These are phyloP conservation scores for Drosophila phalerata DNA, from an alignment of 2,888 invertebrate species.

Conservation along the genomic window DNA sequence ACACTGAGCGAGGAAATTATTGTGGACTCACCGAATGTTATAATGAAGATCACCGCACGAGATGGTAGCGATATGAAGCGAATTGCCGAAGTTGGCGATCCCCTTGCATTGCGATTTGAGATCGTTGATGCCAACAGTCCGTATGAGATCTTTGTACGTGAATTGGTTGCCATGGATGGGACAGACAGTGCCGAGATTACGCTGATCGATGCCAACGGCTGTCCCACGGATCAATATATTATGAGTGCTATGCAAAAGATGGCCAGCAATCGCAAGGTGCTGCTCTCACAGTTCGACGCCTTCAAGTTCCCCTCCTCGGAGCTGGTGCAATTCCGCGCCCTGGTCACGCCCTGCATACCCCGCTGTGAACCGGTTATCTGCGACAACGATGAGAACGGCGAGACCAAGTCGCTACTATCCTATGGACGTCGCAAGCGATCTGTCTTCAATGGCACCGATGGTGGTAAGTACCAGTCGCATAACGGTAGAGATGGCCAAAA, in stretches of 20 bases:
- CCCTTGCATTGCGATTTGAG: slow-evolving; percentile 95
- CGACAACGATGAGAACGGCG: slow-evolving; percentile 93
- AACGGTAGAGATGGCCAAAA: slow-evolving; percentile 40
- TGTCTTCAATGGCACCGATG: slow-evolving; percentile 86
- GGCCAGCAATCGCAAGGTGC: slow-evolving; percentile 91
- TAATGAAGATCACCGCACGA: slow-evolving; percentile 95
- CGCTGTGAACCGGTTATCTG: slow-evolving; percentile 96
- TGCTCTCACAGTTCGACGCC: slow-evolving; percentile 96
- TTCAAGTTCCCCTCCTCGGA: slow-evolving; percentile 98
- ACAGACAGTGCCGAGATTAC: slow-evolving; percentile 96
- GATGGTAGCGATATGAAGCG: slow-evolving; percentile 93
- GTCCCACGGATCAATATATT: slow-evolving; percentile 97
- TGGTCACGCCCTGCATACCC: slow-evolving; percentile 97
- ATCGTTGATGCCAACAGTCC: slow-evolving; percentile 96
- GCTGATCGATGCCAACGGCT: slow-evolving; percentile 95
- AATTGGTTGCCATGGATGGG: slow-evolving; percentile 97
- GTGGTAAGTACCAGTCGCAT: slow-evolving; percentile 77
- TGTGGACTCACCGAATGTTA: slow-evolving; percentile 96
- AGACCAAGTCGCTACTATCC: slow-evolving; percentile 92
- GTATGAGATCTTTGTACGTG: slow-evolving; percentile 97
- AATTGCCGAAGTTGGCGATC: slow-evolving; percentile 96
- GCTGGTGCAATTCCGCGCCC: slow-evolving; percentile 96
- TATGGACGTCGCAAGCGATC: slow-evolving; percentile 92
- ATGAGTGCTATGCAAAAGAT: slow-evolving; percentile 97
- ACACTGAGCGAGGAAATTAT: slow-evolving; percentile 95